Base-by-base conservation (phyloP, 2,888 invertebrate genomes). In the Lithophane leautieri region DNA sequence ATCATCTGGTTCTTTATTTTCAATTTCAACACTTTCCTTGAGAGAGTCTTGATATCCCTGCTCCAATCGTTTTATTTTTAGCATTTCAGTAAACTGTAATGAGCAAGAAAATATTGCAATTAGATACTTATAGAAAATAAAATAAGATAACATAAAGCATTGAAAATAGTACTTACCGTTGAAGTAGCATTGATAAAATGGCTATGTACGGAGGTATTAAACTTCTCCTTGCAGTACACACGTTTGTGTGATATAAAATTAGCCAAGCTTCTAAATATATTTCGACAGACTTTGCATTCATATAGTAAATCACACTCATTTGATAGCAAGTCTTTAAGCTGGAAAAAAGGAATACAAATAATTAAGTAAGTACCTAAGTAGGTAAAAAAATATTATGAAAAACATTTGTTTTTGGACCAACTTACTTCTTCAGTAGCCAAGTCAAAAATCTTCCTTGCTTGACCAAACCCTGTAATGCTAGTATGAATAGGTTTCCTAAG, bases 161-260 rank as follows among this genome's bases (percentile, higher is more conserved):
- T 47, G 12, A 54, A 52, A 28, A 56, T 63, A 58, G 67, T 87
- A 94, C 96, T 94, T 93, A 97, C 97, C 75, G 91, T 89, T 82
- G 96, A 95, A 85, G 93, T 90, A 85, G 94, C 92, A 83, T 94
- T 94, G 63, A 94, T 90, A 87, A 96, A 96, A 86, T 96, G 94
- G 62, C 95, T 95, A 90, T 96, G 95, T 73, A 94, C 79, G 6
- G 93, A 92, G 67, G 95, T 90, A 87, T 95, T 96, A 87, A 97
- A 97, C 82, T 96, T 97, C 75, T 97, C 97, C 85, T 94, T 97
- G 90, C 99, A 99, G 92, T 98, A 99, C 58, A 97, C 97, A 78
- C 99, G 97, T 94, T 99, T 99, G 93, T 99, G 99, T 54, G 98
- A 98, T 86, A 99, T 97, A 91, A 99, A 98, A 95, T 99, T 99